Conservation (phyloP, 2,888 invertebrate genomes). For the Dynastes tityus region DNA sequence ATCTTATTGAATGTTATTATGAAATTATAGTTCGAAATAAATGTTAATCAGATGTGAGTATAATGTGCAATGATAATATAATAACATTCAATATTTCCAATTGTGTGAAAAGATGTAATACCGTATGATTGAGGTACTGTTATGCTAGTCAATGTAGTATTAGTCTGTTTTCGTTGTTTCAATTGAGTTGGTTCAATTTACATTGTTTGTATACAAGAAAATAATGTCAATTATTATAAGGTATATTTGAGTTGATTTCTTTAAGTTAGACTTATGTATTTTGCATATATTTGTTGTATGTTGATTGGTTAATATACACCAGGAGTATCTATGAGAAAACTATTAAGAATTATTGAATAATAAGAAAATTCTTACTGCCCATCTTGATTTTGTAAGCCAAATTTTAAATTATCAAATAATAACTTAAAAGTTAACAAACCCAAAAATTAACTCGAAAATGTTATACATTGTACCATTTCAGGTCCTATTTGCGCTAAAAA, state of each 20-base stretch:
- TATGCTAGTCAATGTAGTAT: constrained; percentile 36
- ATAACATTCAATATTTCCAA: constrained; percentile 15
- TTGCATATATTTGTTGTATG: too few relatives aligned
- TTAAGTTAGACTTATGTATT: too few relatives aligned
- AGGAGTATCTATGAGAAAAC: too few relatives aligned
- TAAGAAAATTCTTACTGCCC: too few relatives aligned
- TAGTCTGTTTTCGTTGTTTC: constrained; percentile 14
- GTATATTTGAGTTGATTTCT: background rate
- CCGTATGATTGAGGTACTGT: constrained; percentile 30
- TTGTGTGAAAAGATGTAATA: constrained; percentile 1
- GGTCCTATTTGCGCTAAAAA: too few relatives aligned
- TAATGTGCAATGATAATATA: constrained; percentile 15
- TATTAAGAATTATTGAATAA: too few relatives aligned
- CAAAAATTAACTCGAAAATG: too few relatives aligned
- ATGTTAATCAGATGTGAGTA: background rate
- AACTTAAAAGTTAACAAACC: too few relatives aligned
- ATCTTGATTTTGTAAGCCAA: too few relatives aligned
- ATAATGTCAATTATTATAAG: background rate
- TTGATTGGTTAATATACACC: too few relatives aligned
- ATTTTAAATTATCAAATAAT: too few relatives aligned
- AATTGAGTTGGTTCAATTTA: constrained; percentile 15
- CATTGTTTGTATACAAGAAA: background rate
- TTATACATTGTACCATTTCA: too few relatives aligned
- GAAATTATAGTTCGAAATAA: background rate
- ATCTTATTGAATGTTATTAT: constrained; percentile 7